These are phyloP conservation scores for fruit fly (Drosophila melanogaster) DNA, from an alignment of 1,140 invertebrate genomes.

Conservation along the genomic window DNA sequence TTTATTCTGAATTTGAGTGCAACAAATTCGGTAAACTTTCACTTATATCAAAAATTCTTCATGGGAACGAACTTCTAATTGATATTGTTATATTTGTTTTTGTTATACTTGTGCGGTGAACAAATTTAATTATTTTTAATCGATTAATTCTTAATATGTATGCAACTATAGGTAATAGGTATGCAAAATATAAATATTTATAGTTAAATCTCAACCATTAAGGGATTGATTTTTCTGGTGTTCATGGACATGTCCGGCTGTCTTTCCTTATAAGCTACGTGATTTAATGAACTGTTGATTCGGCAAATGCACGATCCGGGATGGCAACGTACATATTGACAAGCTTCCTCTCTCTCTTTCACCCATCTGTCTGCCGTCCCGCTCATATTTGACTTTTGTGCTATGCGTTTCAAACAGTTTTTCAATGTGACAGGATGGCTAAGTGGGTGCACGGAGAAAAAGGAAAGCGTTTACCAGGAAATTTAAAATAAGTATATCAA, in stretches of 20 bases:
- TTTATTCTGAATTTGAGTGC: neutral
- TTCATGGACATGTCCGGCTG: slow-evolving; percentile 7
- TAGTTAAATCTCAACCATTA: neutral
- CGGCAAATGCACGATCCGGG: slow-evolving; percentile 47
- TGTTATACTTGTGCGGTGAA: too few relatives aligned
- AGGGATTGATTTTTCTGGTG: neutral
- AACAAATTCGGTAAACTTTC: neutral
- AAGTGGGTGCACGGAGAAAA: neutral
- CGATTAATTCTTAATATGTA: too few relatives aligned
- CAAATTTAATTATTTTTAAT: too few relatives aligned
- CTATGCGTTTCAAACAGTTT: slow-evolving; percentile 67
- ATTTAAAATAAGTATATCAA: neutral
- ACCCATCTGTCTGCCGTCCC: slow-evolving; percentile 9
- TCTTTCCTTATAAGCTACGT: slow-evolving; percentile 16
- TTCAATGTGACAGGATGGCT: slow-evolving; percentile 23
- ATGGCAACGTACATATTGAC: slow-evolving; percentile 65
- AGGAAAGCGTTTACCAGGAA: neutral
- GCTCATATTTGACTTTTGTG: slow-evolving; percentile 76
- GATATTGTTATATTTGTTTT: too few relatives aligned
- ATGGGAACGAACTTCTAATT: too few relatives aligned
- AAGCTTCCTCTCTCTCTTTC: neutral
- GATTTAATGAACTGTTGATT: slow-evolving; percentile 78
- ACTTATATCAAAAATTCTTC: neutral
- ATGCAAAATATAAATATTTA: too few relatives aligned
- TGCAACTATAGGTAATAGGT: too few relatives aligned